Conservation (phyloP, 2,113 vertebrate species). For the Hippolais icterina region DNA sequence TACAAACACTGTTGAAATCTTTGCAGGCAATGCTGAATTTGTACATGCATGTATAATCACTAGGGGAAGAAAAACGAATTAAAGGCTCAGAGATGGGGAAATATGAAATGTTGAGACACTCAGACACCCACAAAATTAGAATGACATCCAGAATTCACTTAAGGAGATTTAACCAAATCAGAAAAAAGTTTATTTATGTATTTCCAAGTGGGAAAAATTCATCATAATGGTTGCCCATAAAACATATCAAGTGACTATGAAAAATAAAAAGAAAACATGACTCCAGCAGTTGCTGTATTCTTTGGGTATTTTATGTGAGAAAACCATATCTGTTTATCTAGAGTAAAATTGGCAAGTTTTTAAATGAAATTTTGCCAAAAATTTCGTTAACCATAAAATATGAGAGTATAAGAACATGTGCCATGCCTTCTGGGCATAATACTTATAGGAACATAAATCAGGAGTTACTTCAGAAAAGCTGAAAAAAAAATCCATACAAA, state of each 20-base stretch:
- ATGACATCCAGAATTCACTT: neutral
- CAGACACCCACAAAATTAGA: neutral
- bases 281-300: neutral
- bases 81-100: neutral
- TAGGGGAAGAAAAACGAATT: neutral
- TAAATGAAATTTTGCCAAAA: constrained; percentile 11
- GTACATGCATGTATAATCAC: neutral
- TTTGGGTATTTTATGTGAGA: neutral
- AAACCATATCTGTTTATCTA: neutral
- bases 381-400: constrained; percentile 10
- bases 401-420: neutral
- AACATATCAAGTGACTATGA: neutral
- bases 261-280: neutral
- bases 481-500: neutral
- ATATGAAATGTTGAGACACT: neutral
- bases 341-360: neutral
- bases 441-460: neutral
- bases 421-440: constrained; percentile 22
- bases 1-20: neutral
- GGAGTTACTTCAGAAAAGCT: neutral
- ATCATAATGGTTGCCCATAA: neutral
- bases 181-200: neutral
- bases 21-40: neutral
- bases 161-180: neutral
- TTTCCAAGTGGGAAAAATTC: neutral